These are phyloP conservation scores for Callipepla squamata DNA, from an alignment of 2,113 vertebrate species.

Conservation along the genomic window DNA sequence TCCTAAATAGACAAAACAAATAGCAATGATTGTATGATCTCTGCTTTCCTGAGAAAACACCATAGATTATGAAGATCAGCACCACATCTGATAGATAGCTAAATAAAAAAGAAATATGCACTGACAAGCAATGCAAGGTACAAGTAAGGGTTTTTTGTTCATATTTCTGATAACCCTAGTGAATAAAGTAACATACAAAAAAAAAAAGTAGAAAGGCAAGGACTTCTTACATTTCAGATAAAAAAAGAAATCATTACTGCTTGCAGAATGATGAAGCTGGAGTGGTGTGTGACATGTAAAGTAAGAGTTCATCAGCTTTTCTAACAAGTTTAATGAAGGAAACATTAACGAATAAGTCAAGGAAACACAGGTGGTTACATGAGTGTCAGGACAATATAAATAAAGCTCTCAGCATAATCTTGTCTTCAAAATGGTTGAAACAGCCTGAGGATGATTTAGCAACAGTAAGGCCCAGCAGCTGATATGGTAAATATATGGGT, in stretches of 20 bases:
- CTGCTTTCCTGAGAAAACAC: constrained; percentile 55
- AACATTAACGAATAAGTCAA: background rate
- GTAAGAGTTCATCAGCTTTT: background rate
- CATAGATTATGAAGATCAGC: background rate
- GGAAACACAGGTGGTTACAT: background rate
- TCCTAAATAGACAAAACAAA: constrained; percentile 52
- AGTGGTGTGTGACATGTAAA: background rate
- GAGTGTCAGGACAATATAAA: background rate
- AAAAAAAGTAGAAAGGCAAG: background rate
- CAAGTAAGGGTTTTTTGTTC: background rate
- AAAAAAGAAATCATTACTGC: background rate
- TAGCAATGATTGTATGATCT: constrained; percentile 47
- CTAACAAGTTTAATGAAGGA: background rate
- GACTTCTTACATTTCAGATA: background rate
- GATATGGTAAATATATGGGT: background rate
- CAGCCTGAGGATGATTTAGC: background rate
- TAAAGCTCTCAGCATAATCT: background rate
- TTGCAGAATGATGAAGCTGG: background rate
- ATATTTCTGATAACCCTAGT: background rate
- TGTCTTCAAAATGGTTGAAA: background rate
- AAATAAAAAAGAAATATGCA: background rate
- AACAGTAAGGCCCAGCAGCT: background rate
- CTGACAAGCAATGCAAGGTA: background rate
- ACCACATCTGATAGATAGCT: constrained; percentile 7
- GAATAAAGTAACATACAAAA: too few species aligned